Evolutionary conservation across 2,888 invertebrate species (phyloP).

Genomic region (Drosophila helvetica): DNA sequence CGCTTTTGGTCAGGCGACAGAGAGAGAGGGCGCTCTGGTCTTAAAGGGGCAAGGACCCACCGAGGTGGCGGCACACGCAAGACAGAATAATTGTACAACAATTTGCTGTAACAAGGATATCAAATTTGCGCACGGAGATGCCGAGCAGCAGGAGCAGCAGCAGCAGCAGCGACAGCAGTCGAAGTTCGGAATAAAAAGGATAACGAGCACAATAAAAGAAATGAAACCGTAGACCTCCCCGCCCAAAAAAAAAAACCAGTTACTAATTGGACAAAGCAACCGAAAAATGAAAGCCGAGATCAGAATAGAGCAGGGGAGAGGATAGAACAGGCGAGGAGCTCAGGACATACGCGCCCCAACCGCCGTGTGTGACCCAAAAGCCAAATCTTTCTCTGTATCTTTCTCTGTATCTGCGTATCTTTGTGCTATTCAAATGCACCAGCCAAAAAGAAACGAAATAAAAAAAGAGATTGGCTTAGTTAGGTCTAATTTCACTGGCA

Average conservation of each 20-base stretch:
- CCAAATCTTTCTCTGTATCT: constrained; percentile 15
- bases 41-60: constrained; percentile 24
- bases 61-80: constrained; percentile 45
- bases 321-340: not conserved
- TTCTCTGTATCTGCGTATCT: constrained; percentile 14
- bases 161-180: constrained; percentile 13
- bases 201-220: constrained; percentile 80
- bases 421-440: constrained; percentile 66
- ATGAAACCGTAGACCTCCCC: constrained; percentile 68
- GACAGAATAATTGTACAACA: constrained; percentile 75
- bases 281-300: constrained; percentile 43
- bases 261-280: constrained; percentile 81
- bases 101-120: constrained; percentile 79
- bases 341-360: constrained; percentile 43
- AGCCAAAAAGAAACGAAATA: constrained; percentile 38
- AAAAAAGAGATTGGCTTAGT: constrained; percentile 62
- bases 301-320: constrained; percentile 11
- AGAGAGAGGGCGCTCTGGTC: constrained; percentile 14
- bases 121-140: constrained; percentile 72
- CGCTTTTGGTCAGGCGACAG: constrained; percentile 2
- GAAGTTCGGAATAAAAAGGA: constrained; percentile 70
- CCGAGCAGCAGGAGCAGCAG: constrained; percentile 27
- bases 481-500: constrained; percentile 75
- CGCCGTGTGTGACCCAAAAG: constrained; percentile 39
- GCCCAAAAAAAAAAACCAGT: constrained; percentile 56